Percentiles rank a stretch among this genome's conserved stretches.
Conservation (phyloP, 2,113 vertebrate genomes). For the Rhagologus leucostigma region DNA sequence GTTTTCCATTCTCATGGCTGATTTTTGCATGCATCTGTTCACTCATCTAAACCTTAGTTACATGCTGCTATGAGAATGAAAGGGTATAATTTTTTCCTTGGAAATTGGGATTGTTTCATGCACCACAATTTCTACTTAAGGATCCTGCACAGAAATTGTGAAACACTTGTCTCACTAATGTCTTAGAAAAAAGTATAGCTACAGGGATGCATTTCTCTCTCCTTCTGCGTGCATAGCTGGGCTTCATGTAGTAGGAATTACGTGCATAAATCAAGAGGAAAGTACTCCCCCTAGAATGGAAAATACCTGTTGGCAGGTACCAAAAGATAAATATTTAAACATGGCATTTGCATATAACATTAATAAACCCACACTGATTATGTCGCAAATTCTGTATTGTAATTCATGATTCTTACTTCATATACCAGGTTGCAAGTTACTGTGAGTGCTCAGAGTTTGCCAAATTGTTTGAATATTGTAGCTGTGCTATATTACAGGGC, state of each 20-base stretch:
- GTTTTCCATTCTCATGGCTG: conserved; percentile 70
- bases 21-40: conserved; percentile 75
- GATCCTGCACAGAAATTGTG: conserved; percentile 51
- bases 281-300: conserved; percentile 36
- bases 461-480: conserved; percentile 5
- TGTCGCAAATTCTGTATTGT: conserved; percentile 4
- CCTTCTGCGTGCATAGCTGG: neutral
- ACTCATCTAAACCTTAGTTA: conserved; percentile 73
- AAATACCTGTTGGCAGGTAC: conserved; percentile 58
- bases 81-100: conserved; percentile 71
- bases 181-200: conserved; percentile 9
- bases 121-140: conserved; percentile 62
- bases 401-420: conserved; percentile 3
- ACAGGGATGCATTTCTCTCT: conserved; percentile 2
- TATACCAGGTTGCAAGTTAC: conserved; percentile 32
- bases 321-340: conserved; percentile 48
- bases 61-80: conserved; percentile 73
- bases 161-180: conserved; percentile 55
- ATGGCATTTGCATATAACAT: conserved; percentile 7
- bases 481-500: neutral
- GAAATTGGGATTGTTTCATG: conserved; percentile 58
- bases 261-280: neutral
- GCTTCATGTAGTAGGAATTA: neutral
- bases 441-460: neutral
- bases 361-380: conserved; percentile 37